Evolutionary conservation across 2,113 vertebrate genomes (phyloP).

Genomic region (Rhombomys opimus): DNA sequence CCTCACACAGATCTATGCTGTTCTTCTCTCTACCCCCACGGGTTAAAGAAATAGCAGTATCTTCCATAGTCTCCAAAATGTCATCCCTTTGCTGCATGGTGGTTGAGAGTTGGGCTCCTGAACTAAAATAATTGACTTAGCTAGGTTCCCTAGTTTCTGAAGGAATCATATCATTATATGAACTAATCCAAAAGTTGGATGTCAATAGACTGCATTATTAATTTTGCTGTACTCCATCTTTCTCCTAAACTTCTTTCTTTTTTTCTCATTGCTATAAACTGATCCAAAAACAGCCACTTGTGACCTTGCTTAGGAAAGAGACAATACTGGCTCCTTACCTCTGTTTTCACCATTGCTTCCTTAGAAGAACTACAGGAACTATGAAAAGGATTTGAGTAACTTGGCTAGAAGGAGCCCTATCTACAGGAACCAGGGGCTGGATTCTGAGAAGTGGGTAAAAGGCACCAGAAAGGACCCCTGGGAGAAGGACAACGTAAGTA

Average conservation of each 20-base stretch:
- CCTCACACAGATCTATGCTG: background rate
- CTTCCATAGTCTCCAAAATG: background rate
- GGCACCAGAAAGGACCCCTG: background rate
- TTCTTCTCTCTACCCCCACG: background rate
- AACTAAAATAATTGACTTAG: background rate
- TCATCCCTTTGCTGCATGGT: background rate
- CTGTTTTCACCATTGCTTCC: background rate
- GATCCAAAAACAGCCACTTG: background rate
- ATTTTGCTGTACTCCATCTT: background rate
- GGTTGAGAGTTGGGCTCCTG: background rate
- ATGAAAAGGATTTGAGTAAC: background rate
- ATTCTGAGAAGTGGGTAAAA: conserved; percentile 22
- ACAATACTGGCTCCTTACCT: background rate
- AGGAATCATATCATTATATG: background rate
- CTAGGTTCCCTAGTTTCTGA: background rate
- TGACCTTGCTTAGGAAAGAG: background rate
- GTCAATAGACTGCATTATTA: background rate
- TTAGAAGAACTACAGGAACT: background rate
- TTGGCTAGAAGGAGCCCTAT: background rate
- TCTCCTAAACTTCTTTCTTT: background rate
- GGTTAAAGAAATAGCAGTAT: background rate
- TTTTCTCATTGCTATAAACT: conserved; percentile 26
- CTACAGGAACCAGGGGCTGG: background rate
- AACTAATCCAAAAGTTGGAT: background rate
- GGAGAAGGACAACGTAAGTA: background rate